Conservation (phyloP, 2,888 invertebrate species). For the Fragum whitleyi region DNA sequence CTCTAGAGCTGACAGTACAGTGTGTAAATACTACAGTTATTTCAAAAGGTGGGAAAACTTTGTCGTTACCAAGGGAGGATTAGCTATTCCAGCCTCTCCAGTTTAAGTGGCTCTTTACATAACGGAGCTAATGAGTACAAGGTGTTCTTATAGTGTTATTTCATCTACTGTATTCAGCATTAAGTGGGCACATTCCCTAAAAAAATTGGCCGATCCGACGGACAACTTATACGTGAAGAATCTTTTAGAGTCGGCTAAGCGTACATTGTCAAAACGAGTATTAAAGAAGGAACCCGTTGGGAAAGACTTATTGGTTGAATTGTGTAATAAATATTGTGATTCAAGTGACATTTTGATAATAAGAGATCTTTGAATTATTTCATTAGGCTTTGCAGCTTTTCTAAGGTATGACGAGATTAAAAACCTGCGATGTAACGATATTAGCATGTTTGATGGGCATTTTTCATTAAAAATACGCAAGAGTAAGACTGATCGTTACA, state of each 20-base stretch:
- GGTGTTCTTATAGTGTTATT: conserved; percentile 32
- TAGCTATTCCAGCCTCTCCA: conserved; percentile 34
- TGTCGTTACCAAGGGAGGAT: conserved; percentile 5
- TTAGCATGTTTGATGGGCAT: too few relatives aligned
- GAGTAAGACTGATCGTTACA: too few relatives aligned
- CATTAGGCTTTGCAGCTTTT: conserved; percentile 41
- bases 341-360: too few relatives aligned
- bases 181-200: too few relatives aligned
- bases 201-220: too few relatives aligned
- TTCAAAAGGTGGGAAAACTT: conserved; percentile 53
- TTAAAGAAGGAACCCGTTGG: background rate
- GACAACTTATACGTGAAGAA: too few relatives aligned
- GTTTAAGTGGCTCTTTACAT: conserved; percentile 38
- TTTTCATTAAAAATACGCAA: too few relatives aligned
- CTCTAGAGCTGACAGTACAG: conserved; percentile 38
- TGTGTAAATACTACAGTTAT: conserved; percentile 37
- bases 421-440: conserved; percentile 18
- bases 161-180: too few relatives aligned
- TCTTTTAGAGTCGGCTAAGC: too few relatives aligned
- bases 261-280: too few relatives aligned
- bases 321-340: too few relatives aligned
- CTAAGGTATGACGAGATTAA: conserved; percentile 33
- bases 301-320: conserved; percentile 11
- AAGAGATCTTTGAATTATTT: conserved; percentile 46
- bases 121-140: conserved; percentile 40